Conservation (phyloP, 2,888 invertebrate genomes). For the Escarpia spicata region DNA sequence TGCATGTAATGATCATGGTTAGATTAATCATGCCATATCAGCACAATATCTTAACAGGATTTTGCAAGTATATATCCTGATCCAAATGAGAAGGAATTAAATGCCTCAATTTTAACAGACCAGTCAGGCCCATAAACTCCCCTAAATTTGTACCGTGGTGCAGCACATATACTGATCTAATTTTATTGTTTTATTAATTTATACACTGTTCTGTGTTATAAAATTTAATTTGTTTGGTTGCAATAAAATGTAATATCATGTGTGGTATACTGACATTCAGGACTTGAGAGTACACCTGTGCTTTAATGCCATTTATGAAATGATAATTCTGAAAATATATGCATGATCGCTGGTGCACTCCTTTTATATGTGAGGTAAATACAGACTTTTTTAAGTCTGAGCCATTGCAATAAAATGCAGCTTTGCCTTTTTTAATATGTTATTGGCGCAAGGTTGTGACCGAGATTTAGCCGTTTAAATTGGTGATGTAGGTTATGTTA, state of each 20-base stretch:
- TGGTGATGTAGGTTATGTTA: too few species aligned
- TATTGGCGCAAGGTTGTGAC: background rate
- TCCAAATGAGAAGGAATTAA: too few species aligned
- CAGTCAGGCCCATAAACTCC: too few species aligned
- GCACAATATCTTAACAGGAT: too few species aligned
- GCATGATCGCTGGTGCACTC: background rate
- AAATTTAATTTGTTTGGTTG: background rate
- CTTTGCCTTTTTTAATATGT: background rate
- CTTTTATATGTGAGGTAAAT: background rate
- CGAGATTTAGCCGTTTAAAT: too few species aligned
- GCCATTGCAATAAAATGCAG: background rate
- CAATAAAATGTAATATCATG: background rate
- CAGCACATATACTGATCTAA: too few species aligned
- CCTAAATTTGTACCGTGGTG: too few species aligned
- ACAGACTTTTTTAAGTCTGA: background rate
- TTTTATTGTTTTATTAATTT: too few species aligned
- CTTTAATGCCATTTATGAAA: background rate
- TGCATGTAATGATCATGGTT: too few species aligned
- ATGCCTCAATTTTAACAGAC: too few species aligned
- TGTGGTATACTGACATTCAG: background rate
- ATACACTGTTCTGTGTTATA: background rate
- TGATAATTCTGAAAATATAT: background rate
- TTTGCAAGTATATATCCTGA: too few species aligned
- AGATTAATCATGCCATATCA: too few species aligned
- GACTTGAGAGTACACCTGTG: background rate